phyloP scores from a whole-genome alignment of 2,888 invertebrate species.

The Candidula unifasciata region DNA sequence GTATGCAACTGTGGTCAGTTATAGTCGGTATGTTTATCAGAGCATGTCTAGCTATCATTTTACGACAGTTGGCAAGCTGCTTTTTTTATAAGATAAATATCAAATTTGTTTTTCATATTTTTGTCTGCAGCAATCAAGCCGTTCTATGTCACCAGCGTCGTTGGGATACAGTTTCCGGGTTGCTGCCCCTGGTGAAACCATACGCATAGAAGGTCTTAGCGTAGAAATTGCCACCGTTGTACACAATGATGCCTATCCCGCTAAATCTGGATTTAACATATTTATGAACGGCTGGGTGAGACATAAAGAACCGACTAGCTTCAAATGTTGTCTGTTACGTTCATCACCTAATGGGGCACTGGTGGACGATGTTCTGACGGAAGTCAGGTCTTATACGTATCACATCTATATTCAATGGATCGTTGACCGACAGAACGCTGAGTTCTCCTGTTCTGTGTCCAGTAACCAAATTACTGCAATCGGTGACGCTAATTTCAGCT shows the following conservation, averaged over 20 bases:
- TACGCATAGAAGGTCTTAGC: conserved; percentile 23
- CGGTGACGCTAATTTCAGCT: conserved; percentile 35
- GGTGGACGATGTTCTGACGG: conserved; percentile 7
- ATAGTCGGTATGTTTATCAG: too few species aligned
- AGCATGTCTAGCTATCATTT: too few species aligned
- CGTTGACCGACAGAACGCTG: conserved; percentile 46
- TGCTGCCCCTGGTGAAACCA: conserved; percentile 19
- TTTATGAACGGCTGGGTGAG: conserved; percentile 48
- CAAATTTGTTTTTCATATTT: not conserved
- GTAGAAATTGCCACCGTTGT: conserved; percentile 35
- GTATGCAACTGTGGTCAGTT: too few species aligned
- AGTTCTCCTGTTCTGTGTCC: conserved; percentile 46
- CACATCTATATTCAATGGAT: conserved; percentile 44
- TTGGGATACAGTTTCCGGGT: not conserved
- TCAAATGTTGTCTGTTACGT: conserved; percentile 41
- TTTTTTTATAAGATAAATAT: too few species aligned
- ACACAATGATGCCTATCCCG: conserved; percentile 18
- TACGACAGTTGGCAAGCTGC: too few species aligned
- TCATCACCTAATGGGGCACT: not conserved
- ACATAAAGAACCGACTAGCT: conserved; percentile 4
- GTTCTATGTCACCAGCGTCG: too few species aligned
- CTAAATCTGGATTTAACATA: conserved; percentile 38
- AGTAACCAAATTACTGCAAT: not conserved
- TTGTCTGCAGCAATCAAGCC: not conserved
- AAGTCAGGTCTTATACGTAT: conserved; percentile 25